Evolutionary conservation across 2,113 vertebrate genomes (phyloP), one percentile per base, ranked within the genome.

Genomic region (Archocentrus centrarchus): DNA sequence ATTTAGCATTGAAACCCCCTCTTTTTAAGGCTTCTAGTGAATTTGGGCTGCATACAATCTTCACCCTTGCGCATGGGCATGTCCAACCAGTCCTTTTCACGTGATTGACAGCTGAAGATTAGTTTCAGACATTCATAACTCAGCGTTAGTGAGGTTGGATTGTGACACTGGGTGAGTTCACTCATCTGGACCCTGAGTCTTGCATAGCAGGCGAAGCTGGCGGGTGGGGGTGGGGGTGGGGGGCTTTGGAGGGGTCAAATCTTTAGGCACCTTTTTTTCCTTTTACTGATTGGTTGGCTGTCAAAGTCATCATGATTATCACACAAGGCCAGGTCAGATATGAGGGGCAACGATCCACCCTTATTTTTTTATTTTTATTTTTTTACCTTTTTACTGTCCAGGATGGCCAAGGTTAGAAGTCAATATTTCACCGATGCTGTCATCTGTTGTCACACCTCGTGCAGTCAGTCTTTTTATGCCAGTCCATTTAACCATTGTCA

Each of bases 201-300:
- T 96, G 96, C 96, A 96, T 96, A 96, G 96, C 94, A 93, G 94
- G 94, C 87, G 84, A 94, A 94, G 92, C 93, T 95, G 94, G 94
- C 90, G 81, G 90, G 77, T 27, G 27, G 44, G 63, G 32, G 82
- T n/a, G n/a, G n/a, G n/a, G n/a, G n/a, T n/a, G 70, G 59, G 20
- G 17, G 20, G 75, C 82, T 81, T 68, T 44, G 79, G 78, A 53
- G 73, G 80, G 83, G 60, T 93, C 86, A 88, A 87, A 91, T 95
- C 84, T 89, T 73, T 95, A 95, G 93, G 95, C 94, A 95, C 95
- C 94, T 93, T 94, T 91, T 91, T 90, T 83, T 77, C 11, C 11
- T 13, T 86, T 86, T 63, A 73, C 80, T 91, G 93, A 94, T 95
- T 95, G 89, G 88, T 95, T 95, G 94, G 94, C 94, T 94, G 91